Evolutionary conservation across 2,113 vertebrate genomes (phyloP).

Genomic region (Corydoras maculifer): DNA sequence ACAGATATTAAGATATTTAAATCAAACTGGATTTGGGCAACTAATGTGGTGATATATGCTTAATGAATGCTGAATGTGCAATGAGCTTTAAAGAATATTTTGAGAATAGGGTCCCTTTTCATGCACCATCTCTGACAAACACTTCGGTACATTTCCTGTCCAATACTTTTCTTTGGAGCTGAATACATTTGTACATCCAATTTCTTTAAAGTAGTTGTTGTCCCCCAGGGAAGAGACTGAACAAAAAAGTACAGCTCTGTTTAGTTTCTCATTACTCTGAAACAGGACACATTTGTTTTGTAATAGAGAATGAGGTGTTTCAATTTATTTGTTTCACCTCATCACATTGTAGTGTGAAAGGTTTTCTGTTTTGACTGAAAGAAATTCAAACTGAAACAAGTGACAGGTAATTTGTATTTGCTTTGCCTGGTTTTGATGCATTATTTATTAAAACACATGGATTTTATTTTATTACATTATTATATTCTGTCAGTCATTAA

Average conservation of each 20-base stretch:
- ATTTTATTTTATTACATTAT: too few relatives aligned
- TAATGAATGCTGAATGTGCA: neutral
- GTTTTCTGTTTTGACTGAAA: neutral
- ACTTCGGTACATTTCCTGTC: slow-evolving; percentile 14
- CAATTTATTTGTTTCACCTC: slow-evolving; percentile 13
- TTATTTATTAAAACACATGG: too few relatives aligned
- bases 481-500: too few relatives aligned
- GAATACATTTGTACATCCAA: slow-evolving; percentile 12
- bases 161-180: neutral
- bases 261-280: slow-evolving; percentile 26
- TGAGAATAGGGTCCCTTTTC: neutral
- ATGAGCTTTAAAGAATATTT: neutral
- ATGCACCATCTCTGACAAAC: slow-evolving; percentile 2
- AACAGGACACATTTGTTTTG: slow-evolving; percentile 10
- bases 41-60: neutral
- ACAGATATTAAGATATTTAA: too few relatives aligned
- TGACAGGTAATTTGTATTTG: too few relatives aligned
- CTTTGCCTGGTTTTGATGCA: neutral
- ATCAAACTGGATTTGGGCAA: too few relatives aligned
- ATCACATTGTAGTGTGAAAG: neutral
- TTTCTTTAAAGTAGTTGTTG: slow-evolving; percentile 11
- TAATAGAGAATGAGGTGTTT: slow-evolving; percentile 7
- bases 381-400: neutral
- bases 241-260: slow-evolving; percentile 2
- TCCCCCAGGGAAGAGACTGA: neutral